phyloP scores from a whole-genome alignment of 2,113 vertebrate species.

The Columba livia region DNA sequence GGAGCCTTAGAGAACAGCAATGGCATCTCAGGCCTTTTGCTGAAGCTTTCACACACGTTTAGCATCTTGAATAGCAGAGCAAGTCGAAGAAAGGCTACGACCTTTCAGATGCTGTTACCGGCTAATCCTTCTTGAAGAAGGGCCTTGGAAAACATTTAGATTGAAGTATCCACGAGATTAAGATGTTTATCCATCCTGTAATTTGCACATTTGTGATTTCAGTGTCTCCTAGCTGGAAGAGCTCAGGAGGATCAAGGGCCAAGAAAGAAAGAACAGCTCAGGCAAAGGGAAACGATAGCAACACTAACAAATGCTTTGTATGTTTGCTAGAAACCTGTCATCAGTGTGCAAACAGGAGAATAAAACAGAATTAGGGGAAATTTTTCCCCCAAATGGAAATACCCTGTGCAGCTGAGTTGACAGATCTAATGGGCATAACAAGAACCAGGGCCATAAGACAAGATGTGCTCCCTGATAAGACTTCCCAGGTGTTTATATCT shows the following conservation, averaged over 20 bases:
- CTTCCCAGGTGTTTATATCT: neutral
- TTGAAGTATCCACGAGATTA: conserved; percentile 32
- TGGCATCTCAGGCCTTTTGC: conserved; percentile 55
- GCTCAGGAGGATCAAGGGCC: neutral
- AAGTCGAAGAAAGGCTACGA: neutral
- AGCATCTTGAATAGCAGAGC: neutral
- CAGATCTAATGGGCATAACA: neutral
- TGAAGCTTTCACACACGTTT: conserved; percentile 17
- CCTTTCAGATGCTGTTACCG: neutral
- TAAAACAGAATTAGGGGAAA: neutral
- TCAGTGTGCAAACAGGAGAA: neutral
- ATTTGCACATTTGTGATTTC: neutral
- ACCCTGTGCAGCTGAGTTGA: neutral
- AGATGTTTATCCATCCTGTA: conserved; percentile 55
- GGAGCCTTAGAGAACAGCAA: neutral
- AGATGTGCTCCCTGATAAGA: neutral
- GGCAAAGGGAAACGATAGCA: neutral
- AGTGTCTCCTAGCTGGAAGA: conserved; percentile 16
- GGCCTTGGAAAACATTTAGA: conserved; percentile 38
- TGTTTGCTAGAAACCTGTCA: conserved; percentile 50
- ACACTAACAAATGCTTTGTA: neutral
- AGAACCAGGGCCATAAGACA: neutral
- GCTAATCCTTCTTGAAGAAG: conserved; percentile 32
- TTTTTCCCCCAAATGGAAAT: conserved; percentile 6
- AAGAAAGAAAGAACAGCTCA: neutral